Percentiles rank a stretch among this genome's conserved stretches.
These are phyloP conservation scores for Fissipunctia ypsillon DNA, from an alignment of 2,888 invertebrate genomes.

Conservation along the genomic window DNA sequence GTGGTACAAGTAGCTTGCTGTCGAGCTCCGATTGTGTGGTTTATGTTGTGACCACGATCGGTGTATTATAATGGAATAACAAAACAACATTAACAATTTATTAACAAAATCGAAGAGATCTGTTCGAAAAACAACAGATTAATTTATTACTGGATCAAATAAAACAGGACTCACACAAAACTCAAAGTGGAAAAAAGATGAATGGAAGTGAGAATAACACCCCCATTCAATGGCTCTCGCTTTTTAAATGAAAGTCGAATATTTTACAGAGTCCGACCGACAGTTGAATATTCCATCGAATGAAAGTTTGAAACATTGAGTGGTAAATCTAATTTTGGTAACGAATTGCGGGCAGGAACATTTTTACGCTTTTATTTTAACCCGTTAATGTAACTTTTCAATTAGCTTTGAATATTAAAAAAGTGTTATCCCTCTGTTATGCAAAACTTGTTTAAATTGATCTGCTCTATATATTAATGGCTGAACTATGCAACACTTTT, in stretches of 20 bases:
- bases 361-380: constrained; percentile 53
- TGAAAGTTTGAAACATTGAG: constrained; percentile 77
- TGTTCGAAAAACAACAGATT: not conserved
- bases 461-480: constrained; percentile 5
- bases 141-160: constrained; percentile 7
- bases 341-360: constrained; percentile 62
- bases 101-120: not conserved
- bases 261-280: constrained; percentile 66
- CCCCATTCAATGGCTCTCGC: constrained; percentile 55
- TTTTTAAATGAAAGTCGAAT: constrained; percentile 65
- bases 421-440: constrained; percentile 26
- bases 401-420: constrained; percentile 31
- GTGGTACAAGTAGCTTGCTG: not conserved
- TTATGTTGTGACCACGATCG: not conserved
- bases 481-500: not conserved
- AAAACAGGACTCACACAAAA: constrained; percentile 6
- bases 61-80: not conserved
- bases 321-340: constrained; percentile 73
- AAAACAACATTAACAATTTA: too few relatives aligned
- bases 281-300: constrained; percentile 74
- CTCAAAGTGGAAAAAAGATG: constrained; percentile 24
- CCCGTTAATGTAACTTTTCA: constrained; percentile 44
- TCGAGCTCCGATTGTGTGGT: not conserved
- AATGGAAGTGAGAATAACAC: constrained; percentile 28
- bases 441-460: constrained; percentile 28